A percentile compares a stretch with the other conserved stretches of the same genome.
Conservation (phyloP, 2,797 vertebrate genomes). For the Siniperca undulata region DNA sequence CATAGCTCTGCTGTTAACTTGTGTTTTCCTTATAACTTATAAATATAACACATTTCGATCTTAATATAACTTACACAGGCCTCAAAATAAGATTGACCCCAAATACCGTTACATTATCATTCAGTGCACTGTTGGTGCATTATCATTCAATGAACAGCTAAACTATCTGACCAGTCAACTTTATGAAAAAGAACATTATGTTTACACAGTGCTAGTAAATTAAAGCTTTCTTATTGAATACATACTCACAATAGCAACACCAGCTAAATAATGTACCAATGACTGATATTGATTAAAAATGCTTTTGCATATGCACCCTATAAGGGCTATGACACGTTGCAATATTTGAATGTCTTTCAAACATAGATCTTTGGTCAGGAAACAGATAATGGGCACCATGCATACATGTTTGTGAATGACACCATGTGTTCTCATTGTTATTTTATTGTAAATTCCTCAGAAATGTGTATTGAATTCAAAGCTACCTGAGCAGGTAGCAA, state of each 20-base stretch:
- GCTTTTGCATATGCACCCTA: background rate
- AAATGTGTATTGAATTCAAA: constrained; percentile 26
- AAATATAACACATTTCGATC: background rate
- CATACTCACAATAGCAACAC: background rate
- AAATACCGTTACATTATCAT: background rate
- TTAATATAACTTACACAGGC: background rate
- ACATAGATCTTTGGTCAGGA: background rate
- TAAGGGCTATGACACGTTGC: too few relatives aligned
- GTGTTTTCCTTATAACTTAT: background rate
- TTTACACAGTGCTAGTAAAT: background rate
- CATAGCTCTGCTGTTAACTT: background rate
- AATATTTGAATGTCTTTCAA: constrained; percentile 2
- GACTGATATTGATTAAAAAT: background rate
- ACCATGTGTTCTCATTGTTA: background rate
- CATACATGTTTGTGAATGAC: constrained; percentile 1
- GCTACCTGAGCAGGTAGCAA: background rate
- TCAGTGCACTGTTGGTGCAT: background rate
- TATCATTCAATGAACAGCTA: background rate
- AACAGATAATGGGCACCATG: background rate
- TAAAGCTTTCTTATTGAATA: background rate
- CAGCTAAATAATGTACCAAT: background rate
- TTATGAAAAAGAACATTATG: background rate
- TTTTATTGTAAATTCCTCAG: constrained; percentile 59
- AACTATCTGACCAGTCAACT: background rate
- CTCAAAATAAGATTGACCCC: background rate